Percentiles rank a stretch among this genome's conserved stretches.
These are phyloP conservation scores for Cotesia chilonis DNA, from an alignment of 1,140 invertebrate species.

Conservation along the genomic window DNA sequence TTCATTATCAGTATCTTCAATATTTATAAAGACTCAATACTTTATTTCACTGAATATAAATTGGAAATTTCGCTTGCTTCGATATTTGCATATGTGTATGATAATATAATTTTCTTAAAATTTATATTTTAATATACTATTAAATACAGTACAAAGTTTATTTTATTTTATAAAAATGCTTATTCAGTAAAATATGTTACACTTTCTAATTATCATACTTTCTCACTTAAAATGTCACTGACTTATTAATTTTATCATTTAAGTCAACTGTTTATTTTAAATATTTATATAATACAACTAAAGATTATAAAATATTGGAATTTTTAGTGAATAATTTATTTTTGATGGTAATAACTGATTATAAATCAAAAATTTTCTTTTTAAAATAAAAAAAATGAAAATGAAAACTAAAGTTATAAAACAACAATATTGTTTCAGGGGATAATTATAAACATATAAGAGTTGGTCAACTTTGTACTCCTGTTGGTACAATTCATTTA, in stretches of 20 bases:
- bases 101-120: no score
- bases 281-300: no score
- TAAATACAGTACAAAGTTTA: neutral
- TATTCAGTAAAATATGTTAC: constrained; percentile 13
- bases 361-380: constrained; percentile 21
- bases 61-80: no score
- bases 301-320: neutral
- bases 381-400: neutral
- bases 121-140: no score
- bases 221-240: no score
- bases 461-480: constrained; percentile 84
- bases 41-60: no score
- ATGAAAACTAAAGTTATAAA: neutral
- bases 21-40: no score
- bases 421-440: constrained; percentile 55
- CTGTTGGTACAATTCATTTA: constrained; percentile 81
- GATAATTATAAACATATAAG: constrained; percentile 79
- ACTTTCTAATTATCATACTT: neutral
- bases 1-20: no score
- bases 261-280: no score
- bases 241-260: no score
- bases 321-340: neutral
- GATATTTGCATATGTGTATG: no score
- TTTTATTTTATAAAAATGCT: constrained; percentile 4
- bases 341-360: no score